Evolutionary conservation across 2,888 invertebrate genomes (phyloP), one percentile per base, ranked within the genome.

Genomic region (Drosophila ezoana): DNA sequence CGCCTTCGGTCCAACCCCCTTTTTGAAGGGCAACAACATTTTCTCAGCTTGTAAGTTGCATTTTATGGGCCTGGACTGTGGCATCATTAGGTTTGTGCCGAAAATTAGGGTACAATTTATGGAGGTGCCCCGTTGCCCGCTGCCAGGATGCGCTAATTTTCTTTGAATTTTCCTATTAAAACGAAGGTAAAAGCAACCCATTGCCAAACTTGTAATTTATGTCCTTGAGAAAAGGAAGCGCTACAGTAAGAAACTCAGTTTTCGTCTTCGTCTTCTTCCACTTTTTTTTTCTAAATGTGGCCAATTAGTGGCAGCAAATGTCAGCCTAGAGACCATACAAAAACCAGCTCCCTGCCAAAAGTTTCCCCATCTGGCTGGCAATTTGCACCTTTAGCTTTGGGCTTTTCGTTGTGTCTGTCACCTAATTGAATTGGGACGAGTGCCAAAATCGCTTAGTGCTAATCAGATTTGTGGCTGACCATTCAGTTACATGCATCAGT

Each of bases 401-500:
- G 69, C 78, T 68, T 72, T 68, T 23, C 47, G 13, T n/a, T 41
- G 37, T n/a, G 32, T 56, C 61, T 58, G 64, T 66, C 70, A 76
- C 76, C 89, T 90, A 90, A 90, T 89, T 89, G 89, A 89, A 90
- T 89, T 81, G 87, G 81, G 78, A 81, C 81, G 76, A 89, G 89
- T 89, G 89, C 75, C 81, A 86, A 90, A 90, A 88, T 88, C 87
- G 85, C 73, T 89, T 81, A 79, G 73, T 81, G 79, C 81, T 91
- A 91, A 91, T 90, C 92, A 89, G 91, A 91, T 91, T 86, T 91
- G 91, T 71, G 81, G 85, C 51, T 79, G 68, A 68, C 79, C 89
- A 87, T 87, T 90, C 69, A 63, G 78, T 91, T 91, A 90, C 79
- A 91, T 87, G 91, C 91, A 81, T 89, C 90, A 89, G 59, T 67